These are phyloP conservation scores for Cephalopachus bancanus DNA, from an alignment of 2,797 vertebrate genomes.

Conservation along the genomic window DNA sequence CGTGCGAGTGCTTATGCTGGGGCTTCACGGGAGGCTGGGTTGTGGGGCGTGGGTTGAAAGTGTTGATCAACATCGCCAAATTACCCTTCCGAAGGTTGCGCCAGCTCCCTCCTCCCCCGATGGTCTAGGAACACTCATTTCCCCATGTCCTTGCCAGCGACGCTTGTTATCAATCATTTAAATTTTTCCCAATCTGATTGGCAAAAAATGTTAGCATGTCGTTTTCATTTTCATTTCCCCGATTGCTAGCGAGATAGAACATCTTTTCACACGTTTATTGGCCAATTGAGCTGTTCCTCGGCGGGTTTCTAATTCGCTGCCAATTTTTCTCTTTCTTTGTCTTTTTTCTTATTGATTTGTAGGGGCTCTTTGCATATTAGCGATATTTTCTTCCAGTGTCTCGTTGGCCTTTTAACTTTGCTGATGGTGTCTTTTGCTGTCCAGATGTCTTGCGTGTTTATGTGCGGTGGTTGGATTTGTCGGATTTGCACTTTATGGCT, in stretches of 20 bases:
- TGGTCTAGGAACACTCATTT: slow-evolving; percentile 38
- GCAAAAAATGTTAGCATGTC: slow-evolving; percentile 62
- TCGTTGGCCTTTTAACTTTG: slow-evolving; percentile 65
- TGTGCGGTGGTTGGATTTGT: slow-evolving; percentile 42
- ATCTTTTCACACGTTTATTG: slow-evolving; percentile 71
- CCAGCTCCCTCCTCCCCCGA: neutral
- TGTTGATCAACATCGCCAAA: slow-evolving; percentile 14
- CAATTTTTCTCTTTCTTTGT: slow-evolving; percentile 67
- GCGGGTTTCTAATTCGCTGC: slow-evolving; percentile 69
- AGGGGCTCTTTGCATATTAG: slow-evolving; percentile 81
- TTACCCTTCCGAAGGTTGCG: slow-evolving; percentile 39
- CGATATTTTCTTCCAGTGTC: slow-evolving; percentile 53
- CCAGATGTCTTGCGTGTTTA: slow-evolving; percentile 61
- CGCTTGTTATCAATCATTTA: slow-evolving; percentile 73
- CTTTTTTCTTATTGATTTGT: slow-evolving; percentile 82
- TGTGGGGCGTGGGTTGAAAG: slow-evolving; percentile 47
- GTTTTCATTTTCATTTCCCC: slow-evolving; percentile 69
- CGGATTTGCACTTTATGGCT: slow-evolving; percentile 63
- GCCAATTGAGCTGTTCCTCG: slow-evolving; percentile 74
- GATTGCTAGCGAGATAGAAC: slow-evolving; percentile 66
- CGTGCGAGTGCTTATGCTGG: neutral
- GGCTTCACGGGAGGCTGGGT: neutral
- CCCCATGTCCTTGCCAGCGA: slow-evolving; percentile 62
- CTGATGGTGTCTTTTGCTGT: slow-evolving; percentile 60
- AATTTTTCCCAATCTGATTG: slow-evolving; percentile 75